Evolutionary conservation across 2,113 vertebrate species (phyloP), one percentile per base, ranked within the genome.

Genomic region (Holacanthus passer): DNA sequence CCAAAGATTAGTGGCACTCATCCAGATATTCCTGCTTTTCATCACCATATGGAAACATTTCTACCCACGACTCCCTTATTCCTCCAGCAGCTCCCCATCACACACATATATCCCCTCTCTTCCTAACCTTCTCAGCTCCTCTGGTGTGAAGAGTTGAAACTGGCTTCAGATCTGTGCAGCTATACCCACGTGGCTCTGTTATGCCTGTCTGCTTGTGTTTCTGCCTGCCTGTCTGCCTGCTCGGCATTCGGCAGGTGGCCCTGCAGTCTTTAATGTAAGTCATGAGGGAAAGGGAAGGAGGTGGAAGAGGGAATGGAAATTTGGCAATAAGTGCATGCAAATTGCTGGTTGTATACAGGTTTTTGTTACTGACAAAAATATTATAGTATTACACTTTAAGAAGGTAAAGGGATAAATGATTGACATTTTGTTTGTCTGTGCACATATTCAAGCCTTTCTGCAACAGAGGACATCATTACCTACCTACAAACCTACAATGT

Each of bases 31-130:
- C 60, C 27, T 90, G 82, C 90, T 86, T 92, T 92, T 93, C 83
- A 90, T 83, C 85, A 91, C 88, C 92, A 93, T 94, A 92, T 92
- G 92, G 92, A 93, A 94, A 90, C 87, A 87, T 87, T 94, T 93
- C 85, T 86, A 88, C 91, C 88, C 81, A 74, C 24, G 58, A 83
- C 56, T 85, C 47, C 87, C 73, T 76, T 45, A 67, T 64, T 83
- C 68, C 78, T 65, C 52, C 69, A 70, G 47, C 79, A 77, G n/a
- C 50, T 41, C 67, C 32, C 66, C 14, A 2, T 50, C 41, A 65
- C 41, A 65, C 50, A 31, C 59, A 32, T 56, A 59, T 27, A 31
- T 22, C 19, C 63, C 47, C 80, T 71, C 75, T 31, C 72, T 59
- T 52, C 19, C 27, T 35, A 77, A 69, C 82, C 62, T 52, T 73